Conservation (phyloP, 1,140 invertebrate genomes). For the Pseudomyrmex pallidus region DNA sequence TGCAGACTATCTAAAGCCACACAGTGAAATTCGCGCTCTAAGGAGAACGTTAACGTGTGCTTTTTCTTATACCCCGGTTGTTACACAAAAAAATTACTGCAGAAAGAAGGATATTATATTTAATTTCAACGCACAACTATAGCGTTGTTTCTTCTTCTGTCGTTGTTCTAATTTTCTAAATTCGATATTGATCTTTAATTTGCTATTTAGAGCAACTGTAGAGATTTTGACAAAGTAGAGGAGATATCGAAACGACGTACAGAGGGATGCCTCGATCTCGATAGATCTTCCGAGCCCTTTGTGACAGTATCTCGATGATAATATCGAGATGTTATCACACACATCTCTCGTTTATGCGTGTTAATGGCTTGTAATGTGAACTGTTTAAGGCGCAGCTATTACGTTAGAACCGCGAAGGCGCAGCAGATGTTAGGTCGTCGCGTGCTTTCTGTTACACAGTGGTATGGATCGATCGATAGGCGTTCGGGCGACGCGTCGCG, state of each 20-base stretch:
- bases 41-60: not conserved
- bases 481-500: constrained; percentile 57
- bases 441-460: constrained; percentile 55
- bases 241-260: not conserved
- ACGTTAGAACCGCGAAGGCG: constrained; percentile 34
- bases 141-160: no score
- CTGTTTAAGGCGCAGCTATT: constrained; percentile 30
- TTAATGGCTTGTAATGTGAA: constrained; percentile 21
- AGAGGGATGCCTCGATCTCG: not conserved
- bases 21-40: no score
- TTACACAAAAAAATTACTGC: no score
- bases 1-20: not conserved
- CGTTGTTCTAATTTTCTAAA: no score
- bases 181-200: not conserved
- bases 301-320: not conserved
- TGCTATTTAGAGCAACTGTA: not conserved
- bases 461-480: constrained; percentile 71
- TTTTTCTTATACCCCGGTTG: not conserved
- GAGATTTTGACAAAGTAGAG: not conserved
- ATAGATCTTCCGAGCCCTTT: not conserved
- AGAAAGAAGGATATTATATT: not conserved
- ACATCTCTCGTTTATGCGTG: constrained; percentile 22
- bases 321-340: constrained; percentile 1
- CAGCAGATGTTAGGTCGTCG: constrained; percentile 49
- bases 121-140: no score